A percentile compares a stretch with the other conserved stretches of the same genome.
These are phyloP conservation scores for Platyrinchus mystaceus DNA, from an alignment of 2,797 vertebrate species.

Conservation along the genomic window DNA sequence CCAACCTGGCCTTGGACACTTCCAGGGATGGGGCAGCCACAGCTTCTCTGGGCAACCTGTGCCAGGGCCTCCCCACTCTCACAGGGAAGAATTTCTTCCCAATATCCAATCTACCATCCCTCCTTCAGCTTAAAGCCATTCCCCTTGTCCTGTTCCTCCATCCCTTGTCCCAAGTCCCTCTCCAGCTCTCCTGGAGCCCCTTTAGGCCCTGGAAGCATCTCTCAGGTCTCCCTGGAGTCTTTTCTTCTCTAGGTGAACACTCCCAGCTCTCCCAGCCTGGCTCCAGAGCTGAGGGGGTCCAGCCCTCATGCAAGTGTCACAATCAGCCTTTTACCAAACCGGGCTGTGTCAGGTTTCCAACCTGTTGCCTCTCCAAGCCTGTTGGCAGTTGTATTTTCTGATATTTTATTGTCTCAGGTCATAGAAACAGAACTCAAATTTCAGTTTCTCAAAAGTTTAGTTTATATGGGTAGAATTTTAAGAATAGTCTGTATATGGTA, in stretches of 20 bases:
- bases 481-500: rapidly evolving
- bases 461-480: background rate
- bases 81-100: background rate
- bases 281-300: background rate
- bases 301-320: background rate
- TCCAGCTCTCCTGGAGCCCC: background rate
- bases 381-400: background rate
- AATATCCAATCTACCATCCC: background rate
- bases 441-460: background rate
- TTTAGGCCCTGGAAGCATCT: rapidly evolving
- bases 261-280: background rate
- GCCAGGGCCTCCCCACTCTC: rapidly evolving
- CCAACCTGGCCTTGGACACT: background rate
- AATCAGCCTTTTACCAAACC: background rate
- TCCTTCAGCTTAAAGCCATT: background rate
- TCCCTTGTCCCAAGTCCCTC: background rate
- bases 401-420: too few relatives aligned
- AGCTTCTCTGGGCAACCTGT: background rate
- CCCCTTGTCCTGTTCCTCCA: background rate
- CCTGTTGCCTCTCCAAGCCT: background rate
- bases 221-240: rapidly evolving
- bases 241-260: rapidly evolving
- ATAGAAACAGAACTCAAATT: background rate
- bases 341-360: background rate
- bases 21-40: background rate